Percentiles rank a stretch among this genome's conserved stretches.
Conservation (phyloP, 1,140 invertebrate species). For the Bacillus rossius region DNA sequence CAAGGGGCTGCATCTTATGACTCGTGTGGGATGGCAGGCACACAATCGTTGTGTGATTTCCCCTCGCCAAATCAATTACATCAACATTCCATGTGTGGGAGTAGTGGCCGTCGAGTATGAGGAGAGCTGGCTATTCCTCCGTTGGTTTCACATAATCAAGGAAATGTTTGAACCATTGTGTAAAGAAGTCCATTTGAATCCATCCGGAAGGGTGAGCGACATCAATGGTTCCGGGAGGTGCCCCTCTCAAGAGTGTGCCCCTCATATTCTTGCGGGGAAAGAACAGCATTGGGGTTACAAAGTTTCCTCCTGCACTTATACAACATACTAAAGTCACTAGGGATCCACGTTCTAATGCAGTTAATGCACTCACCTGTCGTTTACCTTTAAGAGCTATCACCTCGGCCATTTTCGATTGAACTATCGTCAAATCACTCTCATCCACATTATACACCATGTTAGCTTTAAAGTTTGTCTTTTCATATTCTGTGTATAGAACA, state of each 20-base stretch:
- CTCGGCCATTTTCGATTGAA: constrained; percentile 30
- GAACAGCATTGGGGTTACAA: constrained; percentile 34
- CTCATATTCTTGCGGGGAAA: constrained; percentile 30
- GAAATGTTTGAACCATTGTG: constrained; percentile 37
- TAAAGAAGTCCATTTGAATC: constrained; percentile 35
- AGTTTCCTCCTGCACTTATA: constrained; percentile 31
- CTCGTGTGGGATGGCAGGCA: constrained; percentile 35
- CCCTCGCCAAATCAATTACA: constrained; percentile 30
- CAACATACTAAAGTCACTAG: constrained; percentile 32
- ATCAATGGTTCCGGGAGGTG: constrained; percentile 24
- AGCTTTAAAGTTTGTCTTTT: neutral
- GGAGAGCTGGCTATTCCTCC: constrained; percentile 28
- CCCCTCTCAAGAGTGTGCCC: constrained; percentile 16
- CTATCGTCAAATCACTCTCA: constrained; percentile 32
- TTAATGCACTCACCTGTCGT: constrained; percentile 29
- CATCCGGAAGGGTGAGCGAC: constrained; percentile 31
- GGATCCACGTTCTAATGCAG: constrained; percentile 33
- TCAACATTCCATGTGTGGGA: constrained; percentile 39
- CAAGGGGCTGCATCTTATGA: constrained; percentile 39
- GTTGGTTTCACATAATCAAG: constrained; percentile 19
- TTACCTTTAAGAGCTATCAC: constrained; percentile 28
- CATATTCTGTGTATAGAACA: constrained; percentile 17
- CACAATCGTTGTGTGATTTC: constrained; percentile 35
- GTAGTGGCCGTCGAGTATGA: constrained; percentile 38
- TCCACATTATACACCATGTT: constrained; percentile 33